Evolutionary conservation across 2,797 vertebrate genomes (phyloP).

Genomic region (Coregonus ussuriensis): DNA sequence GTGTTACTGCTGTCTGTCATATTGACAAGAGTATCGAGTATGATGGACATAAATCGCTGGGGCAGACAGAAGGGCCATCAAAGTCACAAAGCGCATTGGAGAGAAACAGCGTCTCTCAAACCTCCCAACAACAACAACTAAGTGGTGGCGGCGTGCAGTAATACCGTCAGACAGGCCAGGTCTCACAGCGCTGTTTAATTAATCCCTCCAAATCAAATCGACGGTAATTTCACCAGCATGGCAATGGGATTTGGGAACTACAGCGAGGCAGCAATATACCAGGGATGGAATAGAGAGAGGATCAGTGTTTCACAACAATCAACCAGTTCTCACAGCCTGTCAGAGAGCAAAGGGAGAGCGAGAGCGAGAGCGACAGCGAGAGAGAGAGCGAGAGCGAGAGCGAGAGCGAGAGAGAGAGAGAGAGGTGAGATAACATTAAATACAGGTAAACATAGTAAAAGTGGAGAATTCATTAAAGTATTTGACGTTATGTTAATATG

Average conservation of each 20-base stretch:
- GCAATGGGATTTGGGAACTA: conserved; percentile 57
- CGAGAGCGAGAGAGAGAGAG: too few species aligned
- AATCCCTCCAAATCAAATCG: conserved; percentile 74
- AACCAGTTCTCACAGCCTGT: conserved; percentile 40
- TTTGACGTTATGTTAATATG: too few species aligned
- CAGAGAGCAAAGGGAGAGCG: conserved; percentile 1
- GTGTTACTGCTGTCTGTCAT: conserved; percentile 13
- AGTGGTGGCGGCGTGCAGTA: conserved; percentile 43
- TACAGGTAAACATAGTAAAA: background rate
- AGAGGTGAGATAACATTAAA: too few species aligned
- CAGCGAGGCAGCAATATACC: conserved; percentile 29
- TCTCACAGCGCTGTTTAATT: conserved; percentile 71
- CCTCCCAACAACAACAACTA: conserved; percentile 60
- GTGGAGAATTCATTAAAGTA: background rate
- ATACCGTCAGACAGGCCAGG: conserved; percentile 54
- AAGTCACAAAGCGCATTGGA: conserved; percentile 33
- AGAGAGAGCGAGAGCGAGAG: too few species aligned
- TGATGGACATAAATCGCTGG: conserved; percentile 57
- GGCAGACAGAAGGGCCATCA: conserved; percentile 52
- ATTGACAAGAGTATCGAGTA: conserved; percentile 33
- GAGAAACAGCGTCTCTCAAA: conserved; percentile 51
- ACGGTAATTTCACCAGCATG: conserved; percentile 60
- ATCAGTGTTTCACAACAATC: conserved; percentile 51
- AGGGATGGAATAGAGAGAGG: background rate
- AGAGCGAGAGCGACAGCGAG: background rate